Percentiles rank a stretch among this genome's conserved stretches.
Conservation (phyloP, 2,888 invertebrate species). For the Ochropleura plecta region DNA sequence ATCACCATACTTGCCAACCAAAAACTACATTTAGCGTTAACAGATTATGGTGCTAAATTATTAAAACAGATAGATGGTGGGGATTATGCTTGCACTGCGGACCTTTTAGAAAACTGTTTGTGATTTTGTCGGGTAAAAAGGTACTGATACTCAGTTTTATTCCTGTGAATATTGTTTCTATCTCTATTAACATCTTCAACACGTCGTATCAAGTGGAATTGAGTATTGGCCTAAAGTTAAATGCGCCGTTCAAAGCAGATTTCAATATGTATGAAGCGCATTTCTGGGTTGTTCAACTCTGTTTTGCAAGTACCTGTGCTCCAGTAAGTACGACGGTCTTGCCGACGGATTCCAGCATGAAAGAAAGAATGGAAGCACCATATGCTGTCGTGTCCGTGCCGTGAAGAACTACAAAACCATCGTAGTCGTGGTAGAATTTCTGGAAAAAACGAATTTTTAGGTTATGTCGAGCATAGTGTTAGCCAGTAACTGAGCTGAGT, state of each 20-base stretch:
- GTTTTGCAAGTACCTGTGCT: conserved; percentile 92
- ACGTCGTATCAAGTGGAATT: too few species aligned
- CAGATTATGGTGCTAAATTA: too few species aligned
- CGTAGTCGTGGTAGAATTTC: conserved; percentile 95
- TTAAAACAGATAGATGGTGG: too few species aligned
- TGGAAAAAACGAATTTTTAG: conserved; percentile 75
- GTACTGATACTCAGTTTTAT: too few species aligned
- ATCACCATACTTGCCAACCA: background rate
- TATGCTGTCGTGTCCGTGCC: conserved; percentile 99
- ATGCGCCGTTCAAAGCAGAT: background rate
- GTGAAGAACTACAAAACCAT: conserved; percentile 98
- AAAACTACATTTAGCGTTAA: background rate
- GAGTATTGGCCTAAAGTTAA: too few species aligned
- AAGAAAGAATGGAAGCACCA: conserved; percentile 98
- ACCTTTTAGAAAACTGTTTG: too few species aligned
- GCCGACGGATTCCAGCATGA: conserved; percentile 98
- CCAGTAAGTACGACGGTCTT: conserved; percentile 99
- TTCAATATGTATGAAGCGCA: background rate
- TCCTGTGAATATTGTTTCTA: too few species aligned
- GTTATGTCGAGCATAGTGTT: background rate
- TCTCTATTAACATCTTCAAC: too few species aligned
- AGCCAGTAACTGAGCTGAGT: background rate
- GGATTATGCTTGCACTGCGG: too few species aligned
- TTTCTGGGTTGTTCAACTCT: background rate
- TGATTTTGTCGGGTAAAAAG: too few species aligned